These are phyloP conservation scores for Toxostoma redivivum DNA, from an alignment of 2,113 vertebrate genomes.

Conservation along the genomic window DNA sequence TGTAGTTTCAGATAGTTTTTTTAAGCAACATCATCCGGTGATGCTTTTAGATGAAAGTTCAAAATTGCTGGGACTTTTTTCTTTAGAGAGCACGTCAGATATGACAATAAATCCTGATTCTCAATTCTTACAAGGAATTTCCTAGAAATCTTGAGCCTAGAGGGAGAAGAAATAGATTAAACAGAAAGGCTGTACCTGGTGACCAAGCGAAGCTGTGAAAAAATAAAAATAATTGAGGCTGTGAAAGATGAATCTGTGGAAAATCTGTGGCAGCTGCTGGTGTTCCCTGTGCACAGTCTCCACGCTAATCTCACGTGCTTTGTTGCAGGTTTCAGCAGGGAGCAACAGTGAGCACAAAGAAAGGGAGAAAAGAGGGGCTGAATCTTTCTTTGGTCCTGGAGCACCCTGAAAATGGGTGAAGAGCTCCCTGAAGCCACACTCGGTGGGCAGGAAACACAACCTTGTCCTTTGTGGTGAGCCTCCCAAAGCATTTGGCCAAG, in stretches of 20 bases:
- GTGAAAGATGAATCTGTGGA: not conserved
- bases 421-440: not conserved
- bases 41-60: not conserved
- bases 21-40: not conserved
- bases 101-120: not conserved
- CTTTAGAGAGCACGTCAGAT: not conserved
- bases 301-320: not conserved
- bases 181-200: not conserved
- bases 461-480: not conserved
- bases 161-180: not conserved
- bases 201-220: not conserved
- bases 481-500: not conserved
- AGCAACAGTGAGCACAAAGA: not conserved
- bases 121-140: not conserved
- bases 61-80: not conserved
- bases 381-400: not conserved
- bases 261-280: not conserved
- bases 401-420: not conserved
- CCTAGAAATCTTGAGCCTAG: not conserved
- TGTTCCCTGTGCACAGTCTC: not conserved
- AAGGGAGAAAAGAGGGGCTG: accelerated
- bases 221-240: not conserved
- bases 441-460: not conserved
- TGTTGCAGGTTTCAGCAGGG: not conserved
- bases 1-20: not conserved